Conservation (phyloP, 2,113 vertebrate genomes). For the Pipra filicauda region DNA sequence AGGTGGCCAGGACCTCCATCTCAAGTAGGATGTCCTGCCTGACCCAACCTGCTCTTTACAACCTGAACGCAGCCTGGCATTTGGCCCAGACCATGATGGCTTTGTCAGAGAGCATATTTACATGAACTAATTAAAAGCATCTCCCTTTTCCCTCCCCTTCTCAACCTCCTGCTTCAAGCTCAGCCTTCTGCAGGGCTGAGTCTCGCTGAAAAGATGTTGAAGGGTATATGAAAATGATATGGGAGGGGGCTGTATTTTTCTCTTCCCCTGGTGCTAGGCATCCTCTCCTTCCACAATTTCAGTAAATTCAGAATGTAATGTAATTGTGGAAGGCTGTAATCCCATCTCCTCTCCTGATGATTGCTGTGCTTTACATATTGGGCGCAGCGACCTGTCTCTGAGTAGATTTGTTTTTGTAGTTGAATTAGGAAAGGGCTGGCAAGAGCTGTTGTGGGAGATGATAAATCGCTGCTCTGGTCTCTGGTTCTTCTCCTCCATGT, state of each 20-base stretch:
- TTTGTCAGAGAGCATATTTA: slow-evolving; percentile 8
- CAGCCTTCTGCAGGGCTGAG: neutral
- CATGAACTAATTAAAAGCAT: slow-evolving; percentile 10
- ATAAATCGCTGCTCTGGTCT: neutral
- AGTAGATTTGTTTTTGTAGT: slow-evolving; percentile 41
- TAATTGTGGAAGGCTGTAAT: slow-evolving; percentile 42
- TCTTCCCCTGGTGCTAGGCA: neutral
- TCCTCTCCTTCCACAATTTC: neutral
- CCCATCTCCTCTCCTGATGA: slow-evolving; percentile 40
- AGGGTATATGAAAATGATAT: neutral
- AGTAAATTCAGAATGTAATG: slow-evolving; percentile 40
- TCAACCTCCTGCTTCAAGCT: neutral
- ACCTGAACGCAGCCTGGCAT: neutral
- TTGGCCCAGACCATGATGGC: neutral
- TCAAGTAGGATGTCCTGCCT: neutral
- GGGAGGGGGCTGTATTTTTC: neutral
- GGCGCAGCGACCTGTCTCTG: neutral
- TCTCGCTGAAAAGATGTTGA: neutral
- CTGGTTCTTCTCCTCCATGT: neutral
- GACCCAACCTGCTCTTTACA: neutral
- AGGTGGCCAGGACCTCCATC: neutral
- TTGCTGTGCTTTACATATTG: slow-evolving; percentile 33
- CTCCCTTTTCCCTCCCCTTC: neutral
- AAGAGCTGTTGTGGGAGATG: neutral
- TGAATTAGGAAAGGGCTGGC: slow-evolving; percentile 41